Base-by-base conservation (phyloP, 2,797 vertebrate species). In the Acrossocheilus wenchowensis region DNA sequence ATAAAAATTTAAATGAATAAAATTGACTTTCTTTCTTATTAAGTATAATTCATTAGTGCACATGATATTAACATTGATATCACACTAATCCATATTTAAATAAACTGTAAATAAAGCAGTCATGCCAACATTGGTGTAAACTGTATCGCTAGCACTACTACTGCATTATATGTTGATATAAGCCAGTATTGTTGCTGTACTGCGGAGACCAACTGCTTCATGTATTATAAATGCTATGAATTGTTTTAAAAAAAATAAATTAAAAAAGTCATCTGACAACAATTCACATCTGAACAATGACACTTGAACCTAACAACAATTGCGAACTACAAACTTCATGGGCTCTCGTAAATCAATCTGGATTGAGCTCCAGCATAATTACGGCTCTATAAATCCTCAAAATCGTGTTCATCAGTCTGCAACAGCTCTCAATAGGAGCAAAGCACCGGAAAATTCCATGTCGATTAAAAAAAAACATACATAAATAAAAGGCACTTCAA, bases 341-440 rank as follows among this genome's bases (percentile, higher is more conserved):
- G 30, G 4, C 19, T 54, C 34, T 21, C 5, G 12, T 14, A 85
- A 85, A 83, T 86, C 62, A 83, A 82, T 82, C 50, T 75, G 41
- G 62, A 89, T 87, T 39, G 62, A 74, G 66, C 81, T 87, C 81
- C 45, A 64, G 50, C 45, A 26, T 80, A 83, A 88, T 87, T 80
- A 84, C 4, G 5, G 62, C 74, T 64, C 75, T 15, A 8, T 15
- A 66, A 83, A 81, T 68, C 78, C 74, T 72, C 48, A 41, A 26
- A 81, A 64, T 14, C 79, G 74, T 54, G 54, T 64, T 68, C 82
- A 83, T 52, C 78, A 17, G 30, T 43, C 45, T 69, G 71, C 64
- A 81, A 43, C 64, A 57, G 73, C 39, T 71, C 78, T 48, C 30
- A 82, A 74, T 74, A 69, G 68, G 60, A 81, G 86, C 52, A 73